Conservation (phyloP, 92 coral and sea anemone genomes). For the Hydrozoanthus gracilis region DNA sequence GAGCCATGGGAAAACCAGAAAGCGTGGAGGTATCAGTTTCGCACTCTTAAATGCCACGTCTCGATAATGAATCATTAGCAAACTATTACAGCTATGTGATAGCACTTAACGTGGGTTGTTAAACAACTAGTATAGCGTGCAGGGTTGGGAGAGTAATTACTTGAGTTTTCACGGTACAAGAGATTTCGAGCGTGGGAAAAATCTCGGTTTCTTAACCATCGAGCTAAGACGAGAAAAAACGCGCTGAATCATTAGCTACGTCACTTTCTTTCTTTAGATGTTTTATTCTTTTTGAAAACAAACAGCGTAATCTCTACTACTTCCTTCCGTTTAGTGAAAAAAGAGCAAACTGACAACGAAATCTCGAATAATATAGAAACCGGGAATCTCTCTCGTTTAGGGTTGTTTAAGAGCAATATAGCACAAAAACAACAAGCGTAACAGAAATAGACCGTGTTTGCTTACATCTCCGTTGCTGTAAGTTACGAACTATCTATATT, state of each 20-base stretch:
- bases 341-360: not conserved
- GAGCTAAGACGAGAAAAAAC: conserved; percentile 3
- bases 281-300: not conserved
- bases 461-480: not conserved
- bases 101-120: not conserved
- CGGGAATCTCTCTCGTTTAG: not conserved
- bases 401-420: conserved; percentile 5
- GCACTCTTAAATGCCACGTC: not conserved
- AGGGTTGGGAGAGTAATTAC: not conserved
- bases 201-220: not conserved
- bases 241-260: conserved; percentile 38
- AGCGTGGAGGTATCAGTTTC: not conserved
- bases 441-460: conserved; percentile 12
- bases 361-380: not conserved
- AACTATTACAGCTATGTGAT: conserved; percentile 17
- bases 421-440: not conserved
- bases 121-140: not conserved
- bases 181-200: conserved; percentile 37
- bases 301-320: not conserved
- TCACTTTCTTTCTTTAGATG: not conserved
- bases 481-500: conserved; percentile 1
- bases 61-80: conserved; percentile 17
- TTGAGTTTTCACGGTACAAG: conserved; percentile 8
- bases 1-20: conserved; percentile 39
- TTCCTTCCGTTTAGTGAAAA: conserved; percentile 16